Percentiles rank a stretch among this genome's conserved stretches.
These are phyloP conservation scores for Ruditapes philippinarum DNA, from an alignment of 1,140 invertebrate species.

Conservation along the genomic window DNA sequence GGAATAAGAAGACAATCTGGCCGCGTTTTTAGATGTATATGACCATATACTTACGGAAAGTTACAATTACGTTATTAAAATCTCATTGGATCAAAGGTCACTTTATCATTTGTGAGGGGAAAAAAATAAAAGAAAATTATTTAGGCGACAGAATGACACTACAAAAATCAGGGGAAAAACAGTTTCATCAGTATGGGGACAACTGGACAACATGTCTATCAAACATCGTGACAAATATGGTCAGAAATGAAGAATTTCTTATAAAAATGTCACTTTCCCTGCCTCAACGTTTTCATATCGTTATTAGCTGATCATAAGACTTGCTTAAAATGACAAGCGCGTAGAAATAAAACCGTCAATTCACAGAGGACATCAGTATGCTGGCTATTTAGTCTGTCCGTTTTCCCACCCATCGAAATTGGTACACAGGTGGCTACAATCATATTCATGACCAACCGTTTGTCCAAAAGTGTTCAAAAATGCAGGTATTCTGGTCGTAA, in stretches of 20 bases:
- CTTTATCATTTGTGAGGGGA: too few species aligned
- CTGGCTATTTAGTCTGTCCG: constrained; percentile 6
- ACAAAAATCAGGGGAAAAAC: constrained; percentile 4
- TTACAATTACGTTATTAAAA: too few species aligned
- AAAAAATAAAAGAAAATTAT: too few species aligned
- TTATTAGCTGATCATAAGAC: constrained; percentile 51
- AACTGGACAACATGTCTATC: constrained; percentile 22
- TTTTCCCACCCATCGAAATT: constrained; percentile 44
- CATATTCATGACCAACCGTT: constrained; percentile 41
- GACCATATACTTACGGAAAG: too few species aligned
- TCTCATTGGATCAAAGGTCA: too few species aligned
- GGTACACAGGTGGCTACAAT: constrained; percentile 50
- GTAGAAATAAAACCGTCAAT: constrained; percentile 59
- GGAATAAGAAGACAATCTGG: too few species aligned
- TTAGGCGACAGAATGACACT: constrained; percentile 10
- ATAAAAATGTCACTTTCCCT: constrained; percentile 62
- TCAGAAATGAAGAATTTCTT: constrained; percentile 33
- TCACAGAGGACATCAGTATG: constrained; percentile 7
- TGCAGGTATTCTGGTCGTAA: constrained; percentile 55
- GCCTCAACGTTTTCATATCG: constrained; percentile 33
- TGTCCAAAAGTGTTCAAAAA: constrained; percentile 51
- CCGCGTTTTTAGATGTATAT: too few species aligned
- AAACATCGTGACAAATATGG: constrained; percentile 31
- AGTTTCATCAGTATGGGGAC: not conserved
- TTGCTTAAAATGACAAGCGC: constrained; percentile 46